A percentile compares a stretch with the other conserved stretches of the same genome.
phyloP scores from a whole-genome alignment of 1,140 invertebrate genomes.

The Bombyx mori region ASM3026992v2 NC_085109.1:571501-572000 shows the following conservation, averaged over 20 bases:
- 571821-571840: constrained; percentile 49
- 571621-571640: no score
- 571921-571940: constrained; percentile 16
- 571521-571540: no score
- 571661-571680: constrained; percentile 29
- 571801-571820: constrained; percentile 64
- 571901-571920: constrained; percentile 47
- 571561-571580: constrained; percentile 25
- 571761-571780: constrained; percentile 19
- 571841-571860: constrained; percentile 32
- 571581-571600: constrained; percentile 30
- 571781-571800: constrained; percentile 48
- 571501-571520: no score
- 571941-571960: constrained; percentile 36
- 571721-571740: constrained; percentile 5
- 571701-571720: constrained; percentile 14
- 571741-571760: constrained; percentile 28
- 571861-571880: constrained; percentile 45
- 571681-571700: constrained; percentile 26
- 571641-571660: constrained; percentile 10
- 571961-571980: constrained; percentile 9
- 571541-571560: no score
- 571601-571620: no score
- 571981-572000: constrained; percentile 21
- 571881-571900: constrained; percentile 40